Evolutionary conservation across 1,140 invertebrate genomes (phyloP), one percentile per base, ranked within the genome.

Genomic region (Tribolium castaneum): DNA sequence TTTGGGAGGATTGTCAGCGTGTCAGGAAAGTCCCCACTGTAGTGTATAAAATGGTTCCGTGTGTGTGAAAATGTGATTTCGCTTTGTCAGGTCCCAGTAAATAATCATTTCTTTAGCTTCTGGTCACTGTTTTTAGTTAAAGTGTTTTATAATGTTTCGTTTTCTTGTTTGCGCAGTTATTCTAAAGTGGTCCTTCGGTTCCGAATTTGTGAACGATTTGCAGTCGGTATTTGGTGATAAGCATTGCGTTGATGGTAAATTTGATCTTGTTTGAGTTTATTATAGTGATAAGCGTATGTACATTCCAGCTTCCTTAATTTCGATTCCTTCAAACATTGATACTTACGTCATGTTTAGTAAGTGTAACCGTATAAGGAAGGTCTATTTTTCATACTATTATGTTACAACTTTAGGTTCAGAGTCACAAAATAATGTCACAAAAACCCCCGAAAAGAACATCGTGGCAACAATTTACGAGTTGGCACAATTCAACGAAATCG

Each of bases 391-490:
- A 9, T 45, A 7, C n/a, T 45, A 45, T 62, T 5, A n/a, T 16
- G 2, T 35, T 6, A 10, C 5, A 22, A 13, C 16, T 12, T 16
- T 50, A 59, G 54, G 25, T 25, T 59, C 54, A 59, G 19, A 19
- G 10, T 19, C 10, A 9, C 4, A 10, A 59, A 22, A 52, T 12
- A 74, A 52, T 34, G 25, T 25, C 6, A 50, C 35, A 9, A 35
- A 50, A 39, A 22, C 3, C 35, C 12, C 1, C 34, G 7, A 73
- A 62, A 39, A 9, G 13, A 54, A 77, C 45, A 49, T n/a, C 12
- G 75, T 70, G 2, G 76, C 75, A 14, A 52, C 14, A 54, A 75
- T 83, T 19, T 39, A 83, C 71, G 81, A 82, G 75, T 78, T 83
- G 39, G 80, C 82, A 50, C 56, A 78, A 39, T 77, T 71, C 70